These are phyloP conservation scores for Natator depressus DNA, from an alignment of 2,113 vertebrate species.

Conservation along the genomic window DNA sequence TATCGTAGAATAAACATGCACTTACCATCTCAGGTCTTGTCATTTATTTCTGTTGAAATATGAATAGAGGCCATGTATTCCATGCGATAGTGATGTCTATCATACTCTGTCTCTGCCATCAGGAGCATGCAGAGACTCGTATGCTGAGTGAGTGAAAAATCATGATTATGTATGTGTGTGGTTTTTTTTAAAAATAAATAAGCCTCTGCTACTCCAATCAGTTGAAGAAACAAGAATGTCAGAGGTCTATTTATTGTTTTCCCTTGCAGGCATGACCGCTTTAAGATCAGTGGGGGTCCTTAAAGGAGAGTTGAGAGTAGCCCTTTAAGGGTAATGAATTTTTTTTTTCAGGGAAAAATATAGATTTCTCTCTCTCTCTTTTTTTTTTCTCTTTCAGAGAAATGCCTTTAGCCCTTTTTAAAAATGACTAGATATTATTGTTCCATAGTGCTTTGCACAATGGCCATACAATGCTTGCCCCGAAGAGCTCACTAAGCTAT, in stretches of 20 bases:
- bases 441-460: neutral
- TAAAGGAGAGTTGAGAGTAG: constrained; percentile 58
- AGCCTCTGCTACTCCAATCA: constrained; percentile 5
- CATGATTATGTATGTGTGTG: neutral
- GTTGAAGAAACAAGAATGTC: constrained; percentile 42
- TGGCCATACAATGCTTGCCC: neutral
- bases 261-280: constrained; percentile 13
- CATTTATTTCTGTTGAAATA: too few species aligned
- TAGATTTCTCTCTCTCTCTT: constrained; percentile 15
- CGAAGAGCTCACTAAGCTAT: neutral
- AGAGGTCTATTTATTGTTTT: constrained; percentile 54
- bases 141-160: neutral
- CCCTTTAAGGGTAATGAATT: constrained; percentile 63
- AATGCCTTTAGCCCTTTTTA: neutral
- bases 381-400: neutral
- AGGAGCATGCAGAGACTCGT: neutral
- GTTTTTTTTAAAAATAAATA: neutral
- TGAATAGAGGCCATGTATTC: too few species aligned
- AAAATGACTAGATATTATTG: neutral
- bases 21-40: neutral
- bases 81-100: neutral
- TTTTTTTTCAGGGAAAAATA: neutral
- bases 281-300: constrained; percentile 50
- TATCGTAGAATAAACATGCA: neutral
- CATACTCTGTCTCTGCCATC: neutral